phyloP scores from a whole-genome alignment of 1,140 invertebrate species.

The Cyclargus thomasi region DNA sequence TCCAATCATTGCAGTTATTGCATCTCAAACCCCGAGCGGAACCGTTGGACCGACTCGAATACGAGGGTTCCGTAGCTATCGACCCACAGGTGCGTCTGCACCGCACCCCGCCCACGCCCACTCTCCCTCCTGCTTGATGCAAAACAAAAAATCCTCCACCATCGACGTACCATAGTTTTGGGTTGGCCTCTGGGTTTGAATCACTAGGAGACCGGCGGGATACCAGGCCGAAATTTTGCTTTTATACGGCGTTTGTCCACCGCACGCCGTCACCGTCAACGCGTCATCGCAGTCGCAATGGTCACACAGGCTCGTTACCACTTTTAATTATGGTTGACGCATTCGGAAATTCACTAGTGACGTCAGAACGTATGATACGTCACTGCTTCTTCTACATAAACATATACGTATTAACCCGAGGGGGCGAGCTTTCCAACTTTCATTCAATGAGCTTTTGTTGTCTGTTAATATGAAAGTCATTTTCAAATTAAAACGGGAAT shows the following conservation, averaged over 20 bases:
- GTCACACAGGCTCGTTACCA: too few relatives aligned
- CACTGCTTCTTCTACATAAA: neutral
- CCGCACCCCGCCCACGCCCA: neutral
- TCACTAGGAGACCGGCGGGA: too few relatives aligned
- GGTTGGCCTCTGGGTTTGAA: too few relatives aligned
- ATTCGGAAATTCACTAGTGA: too few relatives aligned
- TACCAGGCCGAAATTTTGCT: too few relatives aligned
- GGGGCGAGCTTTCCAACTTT: neutral
- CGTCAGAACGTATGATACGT: neutral
- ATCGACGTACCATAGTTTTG: neutral
- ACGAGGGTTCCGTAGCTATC: neutral
- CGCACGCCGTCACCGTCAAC: too few relatives aligned
- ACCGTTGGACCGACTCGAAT: neutral
- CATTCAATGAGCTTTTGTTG: neutral
- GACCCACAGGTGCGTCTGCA: constrained; percentile 11
- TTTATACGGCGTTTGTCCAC: too few relatives aligned
- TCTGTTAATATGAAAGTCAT: constrained; percentile 3
- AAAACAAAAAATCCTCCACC: constrained; percentile 1
- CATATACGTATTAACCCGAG: neutral
- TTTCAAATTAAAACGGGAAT: constrained; percentile 8
- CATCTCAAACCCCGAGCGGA: neutral
- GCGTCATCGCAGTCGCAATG: too few relatives aligned
- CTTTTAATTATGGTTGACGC: too few relatives aligned
- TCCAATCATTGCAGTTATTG: neutral
- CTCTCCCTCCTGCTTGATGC: neutral